phyloP scores from a whole-genome alignment of 2,888 invertebrate genomes.

The Luperina nickerlii region DNA sequence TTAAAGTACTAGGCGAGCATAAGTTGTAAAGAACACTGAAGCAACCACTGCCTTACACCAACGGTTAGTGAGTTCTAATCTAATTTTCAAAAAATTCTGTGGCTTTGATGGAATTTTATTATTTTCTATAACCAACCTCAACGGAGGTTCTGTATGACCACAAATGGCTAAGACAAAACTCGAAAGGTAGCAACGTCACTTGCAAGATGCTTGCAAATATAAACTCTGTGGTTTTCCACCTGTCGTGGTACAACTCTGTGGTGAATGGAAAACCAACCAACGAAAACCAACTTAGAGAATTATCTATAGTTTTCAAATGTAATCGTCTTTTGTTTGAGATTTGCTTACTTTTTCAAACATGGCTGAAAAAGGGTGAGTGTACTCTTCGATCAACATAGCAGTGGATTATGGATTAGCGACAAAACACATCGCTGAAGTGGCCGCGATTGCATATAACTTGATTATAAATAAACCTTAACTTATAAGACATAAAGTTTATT shows the following conservation, averaged over 20 bases:
- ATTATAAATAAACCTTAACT: too few species aligned
- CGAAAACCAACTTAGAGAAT: too few species aligned
- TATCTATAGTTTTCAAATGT: neutral
- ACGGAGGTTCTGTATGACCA: neutral
- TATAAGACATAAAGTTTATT: too few species aligned
- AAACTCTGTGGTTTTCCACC: too few species aligned
- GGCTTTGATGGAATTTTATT: neutral
- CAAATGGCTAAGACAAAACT: neutral
- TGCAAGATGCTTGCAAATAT: neutral
- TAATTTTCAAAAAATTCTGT: neutral
- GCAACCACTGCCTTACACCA: neutral
- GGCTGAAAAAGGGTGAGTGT: neutral
- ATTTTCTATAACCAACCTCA: neutral
- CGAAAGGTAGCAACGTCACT: neutral
- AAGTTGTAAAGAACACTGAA: neutral
- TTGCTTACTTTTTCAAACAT: neutral
- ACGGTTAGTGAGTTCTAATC: neutral
- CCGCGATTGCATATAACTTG: neutral
- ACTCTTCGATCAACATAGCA: neutral
- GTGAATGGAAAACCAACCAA: too few species aligned
- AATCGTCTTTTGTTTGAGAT: neutral
- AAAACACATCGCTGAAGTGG: neutral
- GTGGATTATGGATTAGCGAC: neutral
- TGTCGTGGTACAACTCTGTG: too few species aligned
- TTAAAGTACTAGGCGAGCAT: slow-evolving; percentile 15